Percentiles rank a stretch among this genome's conserved stretches.
These are phyloP conservation scores for Crepidodera aurea DNA, from an alignment of 2,888 invertebrate species.

Conservation along the genomic window DNA sequence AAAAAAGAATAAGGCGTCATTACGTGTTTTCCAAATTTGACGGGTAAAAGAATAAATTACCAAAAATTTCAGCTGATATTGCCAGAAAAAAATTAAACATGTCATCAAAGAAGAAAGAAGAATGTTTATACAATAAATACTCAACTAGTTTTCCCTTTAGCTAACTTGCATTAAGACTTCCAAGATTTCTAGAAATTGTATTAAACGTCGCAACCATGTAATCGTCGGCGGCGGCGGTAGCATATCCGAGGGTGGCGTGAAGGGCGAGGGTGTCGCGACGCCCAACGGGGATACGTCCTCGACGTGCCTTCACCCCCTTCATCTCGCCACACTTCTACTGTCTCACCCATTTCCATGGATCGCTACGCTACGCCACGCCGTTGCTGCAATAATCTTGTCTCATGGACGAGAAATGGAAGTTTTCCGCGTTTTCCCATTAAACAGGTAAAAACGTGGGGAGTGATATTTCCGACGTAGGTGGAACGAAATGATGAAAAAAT, in stretches of 20 bases:
- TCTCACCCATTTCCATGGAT: conserved; percentile 4
- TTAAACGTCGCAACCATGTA: conserved; percentile 4
- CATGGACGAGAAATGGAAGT: conserved; percentile 26
- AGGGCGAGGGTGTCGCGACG: conserved; percentile 19
- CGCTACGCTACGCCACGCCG: conserved; percentile 11
- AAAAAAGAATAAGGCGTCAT: no score
- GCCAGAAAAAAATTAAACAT: no score
- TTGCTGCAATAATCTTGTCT: conserved; percentile 25
- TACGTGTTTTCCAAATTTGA: no score
- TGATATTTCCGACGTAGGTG: conserved; percentile 22
- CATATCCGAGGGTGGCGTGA: background rate
- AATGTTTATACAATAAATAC: no score
- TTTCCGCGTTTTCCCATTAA: conserved; percentile 19
- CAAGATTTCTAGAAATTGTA: no score
- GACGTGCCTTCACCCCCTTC: background rate
- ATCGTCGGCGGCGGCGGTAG: conserved; percentile 8
- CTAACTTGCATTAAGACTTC: no score
- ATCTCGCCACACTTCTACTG: background rate
- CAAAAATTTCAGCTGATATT: no score
- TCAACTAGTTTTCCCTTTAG: no score
- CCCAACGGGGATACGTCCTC: conserved; percentile 26
- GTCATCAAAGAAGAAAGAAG: no score
- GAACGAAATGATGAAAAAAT: conserved; percentile 3
- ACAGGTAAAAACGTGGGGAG: conserved; percentile 20
- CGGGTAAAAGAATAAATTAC: no score